phyloP scores from a whole-genome alignment of 2,888 invertebrate species.

The Cheilosia urbana region DNA sequence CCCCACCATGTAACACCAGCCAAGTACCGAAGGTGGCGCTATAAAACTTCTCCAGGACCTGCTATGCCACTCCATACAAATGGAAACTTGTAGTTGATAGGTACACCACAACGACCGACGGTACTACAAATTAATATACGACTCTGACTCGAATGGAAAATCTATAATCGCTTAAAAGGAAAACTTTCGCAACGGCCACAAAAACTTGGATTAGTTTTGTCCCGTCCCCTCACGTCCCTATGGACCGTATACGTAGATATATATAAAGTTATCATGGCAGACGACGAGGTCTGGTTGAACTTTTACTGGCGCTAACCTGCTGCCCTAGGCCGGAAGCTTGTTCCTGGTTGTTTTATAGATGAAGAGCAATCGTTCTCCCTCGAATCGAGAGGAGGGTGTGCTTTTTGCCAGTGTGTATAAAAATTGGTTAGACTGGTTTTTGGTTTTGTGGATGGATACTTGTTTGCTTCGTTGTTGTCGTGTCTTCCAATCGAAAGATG shows the following conservation, averaged over 20 bases:
- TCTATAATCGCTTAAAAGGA: constrained; percentile 73
- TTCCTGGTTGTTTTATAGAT: neutral
- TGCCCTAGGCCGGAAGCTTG: constrained; percentile 6
- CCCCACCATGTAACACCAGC: constrained; percentile 26
- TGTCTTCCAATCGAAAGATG: constrained; percentile 5
- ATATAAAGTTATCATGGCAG: neutral
- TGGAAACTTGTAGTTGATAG: constrained; percentile 64
- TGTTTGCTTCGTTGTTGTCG: constrained; percentile 24
- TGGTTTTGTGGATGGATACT: constrained; percentile 48
- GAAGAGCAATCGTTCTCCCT: neutral
- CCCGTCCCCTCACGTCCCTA: neutral
- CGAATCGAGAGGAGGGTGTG: neutral
- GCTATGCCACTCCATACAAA: constrained; percentile 43
- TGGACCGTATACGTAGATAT: neutral
- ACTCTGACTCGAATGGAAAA: constrained; percentile 61
- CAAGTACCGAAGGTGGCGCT: constrained; percentile 43
- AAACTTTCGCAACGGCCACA: constrained; percentile 65
- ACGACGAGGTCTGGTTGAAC: neutral
- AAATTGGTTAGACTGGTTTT: constrained; percentile 28
- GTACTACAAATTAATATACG: constrained; percentile 73
- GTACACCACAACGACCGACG: constrained; percentile 57
- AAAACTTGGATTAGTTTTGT: constrained; percentile 63
- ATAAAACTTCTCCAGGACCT: constrained; percentile 30
- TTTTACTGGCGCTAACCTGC: constrained; percentile 17
- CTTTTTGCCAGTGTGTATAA: neutral